Evolutionary conservation across 2,113 vertebrate genomes (phyloP).

Genomic region (Corvus moneduloides): DNA sequence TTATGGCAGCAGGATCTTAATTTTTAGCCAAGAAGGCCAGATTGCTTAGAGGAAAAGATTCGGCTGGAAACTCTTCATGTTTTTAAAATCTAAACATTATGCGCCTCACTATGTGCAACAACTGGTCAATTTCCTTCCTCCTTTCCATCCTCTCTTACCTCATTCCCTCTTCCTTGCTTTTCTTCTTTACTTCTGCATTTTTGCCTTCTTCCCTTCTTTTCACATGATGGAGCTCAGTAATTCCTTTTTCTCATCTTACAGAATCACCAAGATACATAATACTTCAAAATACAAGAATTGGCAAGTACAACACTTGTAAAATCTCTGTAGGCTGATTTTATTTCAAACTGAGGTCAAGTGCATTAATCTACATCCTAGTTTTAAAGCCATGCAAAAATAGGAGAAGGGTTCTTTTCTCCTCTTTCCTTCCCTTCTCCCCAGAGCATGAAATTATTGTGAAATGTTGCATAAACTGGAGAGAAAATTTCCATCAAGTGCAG

Average conservation of each 20-base stretch:
- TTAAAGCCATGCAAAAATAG: not conserved
- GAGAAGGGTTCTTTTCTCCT: not conserved
- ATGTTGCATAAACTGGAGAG: not conserved
- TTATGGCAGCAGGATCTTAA: conserved; percentile 38
- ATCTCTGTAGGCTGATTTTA: not conserved
- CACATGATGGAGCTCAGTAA: not conserved
- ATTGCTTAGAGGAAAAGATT: conserved; percentile 37
- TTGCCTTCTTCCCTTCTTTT: not conserved
- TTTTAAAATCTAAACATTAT: conserved; percentile 18
- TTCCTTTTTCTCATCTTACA: not conserved
- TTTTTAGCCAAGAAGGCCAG: conserved; percentile 60
- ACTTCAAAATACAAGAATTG: not conserved
- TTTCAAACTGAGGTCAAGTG: not conserved
- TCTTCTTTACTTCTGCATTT: not conserved
- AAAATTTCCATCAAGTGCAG: not conserved
- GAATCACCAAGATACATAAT: not conserved
- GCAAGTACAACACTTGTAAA: not conserved
- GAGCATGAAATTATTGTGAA: conserved; percentile 1
- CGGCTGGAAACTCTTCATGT: not conserved
- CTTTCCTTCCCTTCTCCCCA: not conserved
- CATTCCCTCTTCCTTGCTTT: not conserved
- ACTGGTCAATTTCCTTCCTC: not conserved
- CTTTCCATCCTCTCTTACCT: not conserved
- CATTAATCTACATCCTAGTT: not conserved
- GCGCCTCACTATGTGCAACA: conserved; percentile 1